Base-by-base conservation (phyloP, 1,140 invertebrate genomes). In the Agrypnia vestita region DNA sequence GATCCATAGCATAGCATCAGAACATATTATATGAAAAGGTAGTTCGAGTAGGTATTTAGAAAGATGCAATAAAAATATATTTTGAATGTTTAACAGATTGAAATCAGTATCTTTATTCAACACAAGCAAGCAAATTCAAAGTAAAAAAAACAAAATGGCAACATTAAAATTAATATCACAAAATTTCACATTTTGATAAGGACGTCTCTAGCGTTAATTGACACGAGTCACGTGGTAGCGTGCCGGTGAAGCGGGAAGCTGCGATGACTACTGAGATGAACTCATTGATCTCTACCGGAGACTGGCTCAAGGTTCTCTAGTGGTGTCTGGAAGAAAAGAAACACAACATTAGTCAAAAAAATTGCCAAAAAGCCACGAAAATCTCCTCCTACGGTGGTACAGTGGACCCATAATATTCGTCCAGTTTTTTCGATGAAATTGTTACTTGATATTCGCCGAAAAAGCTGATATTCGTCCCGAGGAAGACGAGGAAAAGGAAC, bases 81-180 rank as follows among this genome's bases (percentile, higher is more conserved):
- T 59, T 17, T 59, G n/a, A 19, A 7, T 19, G 0, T 17, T 59
- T 17, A 8, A 64, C 25, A 25, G 19, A 35, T 64, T 13, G 35
- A 25, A 64, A 64, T 25, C 13, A 64, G 35, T 13, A 64, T n/a
- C 61, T 64, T 25, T 64, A 64, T 25, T 64, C 35, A 64, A 44
- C 35, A 25, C 61, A 64, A 35, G 13, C 61, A 64, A 64, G 21
- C 61, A 64, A 43, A 59, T 59, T 64, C 61, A 25, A 51, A 64
- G 35, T 43, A 71, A 47, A 35, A 35, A 49, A 46, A 71, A 47
- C 15, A 71, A n/a, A 71, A 51, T 49, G 67, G n/a, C 67, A 51
- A 47, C 46, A 71, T 21, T 71, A 71, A 19, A 47, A 71, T 71
- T 71, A 71, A 71, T 71, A 71, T 71, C 67, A 71, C 67, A 71